These are phyloP conservation scores for Ips nitidus DNA, from an alignment of 1,140 invertebrate genomes.

Conservation along the genomic window DNA sequence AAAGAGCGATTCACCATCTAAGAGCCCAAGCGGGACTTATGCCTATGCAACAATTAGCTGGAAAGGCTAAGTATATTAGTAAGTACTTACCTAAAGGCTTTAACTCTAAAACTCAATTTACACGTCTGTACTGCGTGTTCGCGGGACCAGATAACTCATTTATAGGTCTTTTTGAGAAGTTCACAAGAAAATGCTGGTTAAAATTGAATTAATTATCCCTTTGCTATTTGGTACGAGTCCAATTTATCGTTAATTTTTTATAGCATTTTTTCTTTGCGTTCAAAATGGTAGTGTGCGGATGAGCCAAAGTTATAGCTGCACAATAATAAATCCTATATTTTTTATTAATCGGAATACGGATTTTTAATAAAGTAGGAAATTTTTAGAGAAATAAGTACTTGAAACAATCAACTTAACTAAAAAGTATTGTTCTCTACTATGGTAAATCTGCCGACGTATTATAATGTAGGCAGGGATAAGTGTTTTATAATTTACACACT, in stretches of 20 bases:
- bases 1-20: conserved; percentile 51
- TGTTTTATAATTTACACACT: conserved; percentile 18
- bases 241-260: neutral
- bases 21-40: conserved; percentile 51
- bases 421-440: no score
- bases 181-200: conserved; percentile 20
- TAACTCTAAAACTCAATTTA: conserved; percentile 51
- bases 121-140: conserved; percentile 41
- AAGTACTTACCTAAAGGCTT: conserved; percentile 51
- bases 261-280: neutral
- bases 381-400: no score
- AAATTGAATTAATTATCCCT: conserved; percentile 24
- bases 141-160: conserved; percentile 34
- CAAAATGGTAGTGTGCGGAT: neutral
- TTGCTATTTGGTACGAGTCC: conserved; percentile 7
- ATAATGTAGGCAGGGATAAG: neutral
- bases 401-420: no score
- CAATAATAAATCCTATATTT: no score
- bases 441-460: no score
- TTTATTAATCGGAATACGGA: no score
- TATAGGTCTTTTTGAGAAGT: conserved; percentile 27
- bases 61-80: conserved; percentile 51
- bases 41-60: conserved; percentile 51
- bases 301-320: no score
- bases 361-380: no score